Evolutionary conservation across 53 echinoderm and acorn worm genomes (phyloP), one percentile per base, ranked within the genome.

Genomic region (Temnopleurus reevesii): DNA sequence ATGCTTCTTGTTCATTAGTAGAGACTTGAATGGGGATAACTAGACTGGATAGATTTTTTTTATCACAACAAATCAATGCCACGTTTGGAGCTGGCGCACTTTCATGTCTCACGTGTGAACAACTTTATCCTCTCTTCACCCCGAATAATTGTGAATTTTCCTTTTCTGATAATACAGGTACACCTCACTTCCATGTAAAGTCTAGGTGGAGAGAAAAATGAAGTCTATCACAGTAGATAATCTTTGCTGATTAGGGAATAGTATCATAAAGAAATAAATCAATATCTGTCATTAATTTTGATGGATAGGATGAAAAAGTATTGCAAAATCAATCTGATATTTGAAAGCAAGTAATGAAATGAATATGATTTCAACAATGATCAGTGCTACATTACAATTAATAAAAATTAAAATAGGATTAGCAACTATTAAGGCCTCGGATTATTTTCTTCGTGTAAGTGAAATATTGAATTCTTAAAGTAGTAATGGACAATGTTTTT

Each of bases 211-310:
- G 71, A 71, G 30, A 36, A 71, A 4, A 8, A 38, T 71, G 71
- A 71, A 71, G 41, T 71, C 7, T 71, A 71, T 71, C 71, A 38
- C 8, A n/a, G 41, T 19, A 38, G 71, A 71, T 71, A 19, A 71
- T 71, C 71, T 71, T 34, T 71, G 8, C 41, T 71, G 71, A 71
- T 71, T 71, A 13, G 41, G 21, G 4, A 8, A 21, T n/a, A n/a
- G 41, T 38, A 71, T 71, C 41, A 71, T 18, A 41, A 71, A 38
- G 21, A 23, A 4, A 71, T 18, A 31, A 41, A 71, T 71, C 71
- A 71, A 71, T 71, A 71, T 71, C 43, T 71, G 71, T 71, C 71
- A 38, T 43, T 38, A 12, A 71, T 38, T 19, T 41, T 43, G 71
- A 71, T 71, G 71, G 71, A 71, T 71, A 41, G 71, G 41, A 41